Evolutionary conservation across 2,888 invertebrate species (phyloP).

Genomic region (Cordilura impudica): DNA sequence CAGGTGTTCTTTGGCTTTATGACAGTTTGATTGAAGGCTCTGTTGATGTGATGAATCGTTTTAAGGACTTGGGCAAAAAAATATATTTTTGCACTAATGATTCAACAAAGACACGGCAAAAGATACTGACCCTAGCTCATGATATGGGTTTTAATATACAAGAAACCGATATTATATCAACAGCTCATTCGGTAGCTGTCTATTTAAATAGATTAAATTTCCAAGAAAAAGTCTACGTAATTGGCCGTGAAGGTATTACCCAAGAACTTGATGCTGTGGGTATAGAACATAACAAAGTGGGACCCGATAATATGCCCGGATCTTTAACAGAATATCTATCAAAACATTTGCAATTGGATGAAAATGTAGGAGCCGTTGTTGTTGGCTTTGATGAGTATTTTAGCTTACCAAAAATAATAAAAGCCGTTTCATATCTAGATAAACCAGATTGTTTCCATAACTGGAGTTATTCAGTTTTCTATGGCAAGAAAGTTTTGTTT

Average conservation of each 20-base stretch:
- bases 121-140: conserved; percentile 86
- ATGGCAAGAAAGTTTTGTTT: not conserved
- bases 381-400: conserved; percentile 96
- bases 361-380: conserved; percentile 93
- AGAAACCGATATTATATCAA: conserved; percentile 88
- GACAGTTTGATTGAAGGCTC: conserved; percentile 84
- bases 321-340: conserved; percentile 80
- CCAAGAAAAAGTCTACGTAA: conserved; percentile 88
- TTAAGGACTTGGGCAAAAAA: conserved; percentile 86
- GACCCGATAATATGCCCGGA: conserved; percentile 84
- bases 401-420: conserved; percentile 92
- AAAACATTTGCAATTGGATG: conserved; percentile 79
- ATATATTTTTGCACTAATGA: conserved; percentile 95
- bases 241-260: conserved; percentile 89
- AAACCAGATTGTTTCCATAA: no score
- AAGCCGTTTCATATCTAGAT: conserved; percentile 93
- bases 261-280: conserved; percentile 90
- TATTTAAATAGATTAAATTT: conserved; percentile 87
- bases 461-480: conserved; percentile 19
- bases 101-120: conserved; percentile 89
- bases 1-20: conserved; percentile 89
- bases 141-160: conserved; percentile 85
- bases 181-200: conserved; percentile 87
- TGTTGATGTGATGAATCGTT: conserved; percentile 83
- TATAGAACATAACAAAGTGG: conserved; percentile 85